Conservation (phyloP, 1,140 invertebrate genomes). For the Drosophila tsacasi region DNA sequence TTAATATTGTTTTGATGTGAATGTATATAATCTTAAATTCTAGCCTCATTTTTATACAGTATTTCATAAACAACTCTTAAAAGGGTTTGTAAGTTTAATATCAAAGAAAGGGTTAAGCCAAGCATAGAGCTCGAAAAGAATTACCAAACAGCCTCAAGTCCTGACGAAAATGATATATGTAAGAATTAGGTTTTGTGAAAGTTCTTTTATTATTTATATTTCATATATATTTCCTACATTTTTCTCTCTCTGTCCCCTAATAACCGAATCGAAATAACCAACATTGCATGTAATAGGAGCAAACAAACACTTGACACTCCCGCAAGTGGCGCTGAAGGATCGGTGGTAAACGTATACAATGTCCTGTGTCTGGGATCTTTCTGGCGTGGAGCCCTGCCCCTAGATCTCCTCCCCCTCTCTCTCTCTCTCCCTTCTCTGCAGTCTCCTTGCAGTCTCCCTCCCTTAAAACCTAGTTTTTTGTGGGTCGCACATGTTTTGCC, state of each 20-base stretch:
- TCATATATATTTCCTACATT: no score
- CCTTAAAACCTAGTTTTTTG: slow-evolving; percentile 40
- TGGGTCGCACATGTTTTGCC: slow-evolving; percentile 84
- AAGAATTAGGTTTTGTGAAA: no score
- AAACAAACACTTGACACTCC: slow-evolving; percentile 75
- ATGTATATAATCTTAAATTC: no score
- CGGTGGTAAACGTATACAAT: slow-evolving; percentile 13
- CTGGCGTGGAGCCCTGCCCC: slow-evolving; percentile 19
- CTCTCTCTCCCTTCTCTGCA: no score
- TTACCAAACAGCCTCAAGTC: neutral
- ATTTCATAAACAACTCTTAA: neutral
- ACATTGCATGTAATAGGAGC: slow-evolving; percentile 73
- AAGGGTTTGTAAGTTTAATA: neutral
- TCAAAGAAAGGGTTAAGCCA: neutral
- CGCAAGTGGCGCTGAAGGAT: slow-evolving; percentile 77
- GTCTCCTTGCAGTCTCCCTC: neutral
- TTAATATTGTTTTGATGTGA: fast-evolving
- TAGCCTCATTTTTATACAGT: no score
- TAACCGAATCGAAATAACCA: slow-evolving; percentile 62
- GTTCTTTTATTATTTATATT: no score
- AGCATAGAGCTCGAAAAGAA: fast-evolving
- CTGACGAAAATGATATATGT: no score
- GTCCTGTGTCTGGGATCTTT: slow-evolving; percentile 1
- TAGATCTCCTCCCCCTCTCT: neutral
- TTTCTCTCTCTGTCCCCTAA: slow-evolving; percentile 32